Base-by-base conservation (phyloP, 2,888 invertebrate species). In the Oxycera nigricornis region DNA sequence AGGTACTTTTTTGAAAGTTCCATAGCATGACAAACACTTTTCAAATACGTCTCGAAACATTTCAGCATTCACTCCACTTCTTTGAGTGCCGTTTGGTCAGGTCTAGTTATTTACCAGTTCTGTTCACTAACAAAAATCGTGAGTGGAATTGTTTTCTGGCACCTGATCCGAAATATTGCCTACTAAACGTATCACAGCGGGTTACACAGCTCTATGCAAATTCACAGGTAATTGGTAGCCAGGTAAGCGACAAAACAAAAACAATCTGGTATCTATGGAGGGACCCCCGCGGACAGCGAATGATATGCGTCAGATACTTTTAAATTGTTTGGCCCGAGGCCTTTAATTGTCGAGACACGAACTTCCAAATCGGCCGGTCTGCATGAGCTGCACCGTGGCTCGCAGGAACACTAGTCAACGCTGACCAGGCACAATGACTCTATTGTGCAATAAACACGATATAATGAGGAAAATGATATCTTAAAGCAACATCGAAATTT, bases 321-420 rank as follows among this genome's bases (percentile, higher is more conserved):
- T 7, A 46, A 46, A 3, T 46, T 24, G 24, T 22, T 55, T 55
- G 2, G 52, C 52, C 24, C 24, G 20, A 17, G 24, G 20, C 24
- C 11, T n/a, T 55, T 55, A 24, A 55, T 55, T 55, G 52, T 3
- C 52, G 24, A 22, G 52, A 55, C 52, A 55, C 24, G 52, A 55
- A 55, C 7, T 55, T 4, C 24, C 17, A 55, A 20, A 46, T 46
- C 17, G 46, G 46, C 46, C 14, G 46, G 46, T 14, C 6, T n/a
- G 46, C 17, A 14, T 17, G 17, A 7, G 14, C 46, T n/a, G 17
- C 46, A 46, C 3, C n/a, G n/a, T 17, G n/a, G 46, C n/a, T 46
- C 6, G 17, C n/a, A 3, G 46, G 14, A 17, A 7, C 46, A 46
- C 46, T 46, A 17, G 46, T 17, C 46, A 46, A 46, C 24, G 52